Percentiles rank a stretch among this genome's conserved stretches.
phyloP scores from a whole-genome alignment of 2,797 vertebrate genomes.

The Martes flavigula region DNA sequence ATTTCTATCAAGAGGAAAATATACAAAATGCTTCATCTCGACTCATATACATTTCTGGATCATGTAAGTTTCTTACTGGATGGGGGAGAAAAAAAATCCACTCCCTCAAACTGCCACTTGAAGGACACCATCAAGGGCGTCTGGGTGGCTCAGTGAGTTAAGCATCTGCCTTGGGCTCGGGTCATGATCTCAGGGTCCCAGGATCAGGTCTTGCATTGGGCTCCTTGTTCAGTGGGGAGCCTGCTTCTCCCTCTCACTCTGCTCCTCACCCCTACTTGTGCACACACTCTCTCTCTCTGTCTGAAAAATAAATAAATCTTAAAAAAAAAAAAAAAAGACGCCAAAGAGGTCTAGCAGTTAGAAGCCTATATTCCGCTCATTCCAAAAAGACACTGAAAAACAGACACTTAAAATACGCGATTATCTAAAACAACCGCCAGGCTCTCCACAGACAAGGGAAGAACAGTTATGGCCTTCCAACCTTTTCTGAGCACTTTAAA shows the following conservation, averaged over 20 bases:
- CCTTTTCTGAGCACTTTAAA: background rate
- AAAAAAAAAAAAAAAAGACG: no score
- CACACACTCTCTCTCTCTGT: no score
- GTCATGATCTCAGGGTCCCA: no score
- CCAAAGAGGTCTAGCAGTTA: background rate
- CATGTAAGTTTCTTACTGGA: background rate
- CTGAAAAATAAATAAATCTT: no score
- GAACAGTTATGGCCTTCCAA: no score
- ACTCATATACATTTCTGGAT: background rate
- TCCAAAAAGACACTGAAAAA: background rate
- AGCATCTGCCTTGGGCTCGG: no score
- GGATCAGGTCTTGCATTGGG: no score
- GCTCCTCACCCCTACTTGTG: no score
- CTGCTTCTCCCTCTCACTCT: no score
- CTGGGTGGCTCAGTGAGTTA: no score
- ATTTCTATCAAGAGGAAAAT: constrained; percentile 31
- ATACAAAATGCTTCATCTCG: background rate
- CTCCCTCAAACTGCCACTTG: background rate
- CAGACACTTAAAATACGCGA: background rate
- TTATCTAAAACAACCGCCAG: background rate
- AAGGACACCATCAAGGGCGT: background rate
- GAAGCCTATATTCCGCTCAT: background rate
- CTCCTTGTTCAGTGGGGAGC: no score
- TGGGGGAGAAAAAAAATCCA: background rate
- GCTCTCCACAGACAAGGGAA: background rate